Evolutionary conservation across 2,113 vertebrate species (phyloP).

Genomic region (Lasiurus borealis): DNA sequence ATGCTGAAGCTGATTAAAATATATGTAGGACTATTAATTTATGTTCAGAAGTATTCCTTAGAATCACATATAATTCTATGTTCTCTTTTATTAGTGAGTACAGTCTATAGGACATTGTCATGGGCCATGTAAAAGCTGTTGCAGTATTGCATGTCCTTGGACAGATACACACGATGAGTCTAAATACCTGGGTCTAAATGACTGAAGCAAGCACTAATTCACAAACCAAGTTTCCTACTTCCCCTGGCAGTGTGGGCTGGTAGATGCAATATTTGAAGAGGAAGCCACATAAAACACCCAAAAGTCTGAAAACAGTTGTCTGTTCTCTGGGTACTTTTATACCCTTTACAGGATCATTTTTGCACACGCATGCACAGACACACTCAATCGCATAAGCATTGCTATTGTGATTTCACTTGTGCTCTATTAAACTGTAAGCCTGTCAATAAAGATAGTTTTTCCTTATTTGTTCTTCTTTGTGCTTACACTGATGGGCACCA

Average conservation of each 20-base stretch:
- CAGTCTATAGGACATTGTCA: not conserved
- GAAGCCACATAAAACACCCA: not conserved
- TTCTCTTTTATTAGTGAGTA: not conserved
- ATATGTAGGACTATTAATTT: not conserved
- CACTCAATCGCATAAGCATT: not conserved
- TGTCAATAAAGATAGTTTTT: not conserved
- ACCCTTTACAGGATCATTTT: not conserved
- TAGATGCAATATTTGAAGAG: not conserved
- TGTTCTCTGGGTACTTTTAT: not conserved
- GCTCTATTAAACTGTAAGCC: not conserved
- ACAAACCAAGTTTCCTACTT: not conserved
- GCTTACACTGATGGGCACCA: not conserved
- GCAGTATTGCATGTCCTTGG: not conserved
- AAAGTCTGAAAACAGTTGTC: not conserved
- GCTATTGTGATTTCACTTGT: not conserved
- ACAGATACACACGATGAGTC: not conserved
- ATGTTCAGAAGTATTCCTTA: not conserved
- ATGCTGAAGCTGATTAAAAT: not conserved
- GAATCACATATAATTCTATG: not conserved
- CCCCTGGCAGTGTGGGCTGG: too few relatives aligned
- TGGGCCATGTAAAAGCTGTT: not conserved
- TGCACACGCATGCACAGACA: not conserved
- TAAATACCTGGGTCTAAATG: not conserved
- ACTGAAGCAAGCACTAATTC: not conserved
- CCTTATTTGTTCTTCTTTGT: not conserved